Base-by-base conservation (phyloP, 1,140 invertebrate species). In the Cydia strobilella region DNA sequence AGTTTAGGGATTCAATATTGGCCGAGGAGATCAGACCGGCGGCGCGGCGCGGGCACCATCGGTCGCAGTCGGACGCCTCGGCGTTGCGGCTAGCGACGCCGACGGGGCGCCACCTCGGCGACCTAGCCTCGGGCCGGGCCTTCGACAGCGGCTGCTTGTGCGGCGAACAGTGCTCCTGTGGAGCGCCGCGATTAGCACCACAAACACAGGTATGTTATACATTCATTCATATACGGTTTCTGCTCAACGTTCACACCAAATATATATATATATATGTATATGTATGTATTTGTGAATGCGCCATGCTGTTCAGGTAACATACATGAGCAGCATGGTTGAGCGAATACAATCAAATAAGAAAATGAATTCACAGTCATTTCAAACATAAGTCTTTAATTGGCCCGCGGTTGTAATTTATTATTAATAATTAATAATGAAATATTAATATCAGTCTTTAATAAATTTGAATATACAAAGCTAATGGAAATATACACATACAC, bases 71-170 rank as follows among this genome's bases (percentile, higher is more conserved):
- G 54, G 98, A 99, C 93, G 98, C 98, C 45, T 98, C 97, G 2
- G 94, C 94, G 3, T 81, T 95, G 73, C 88, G 94, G 48, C 87
- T 94, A 69, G 88, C 92, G n/a, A 90, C 93, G 72, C 89, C 93
- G n/a, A 87, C 94, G 18, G 91, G 92, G 81, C 92, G 96, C 78
- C 96, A 96, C 86, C 93, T 98, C 15, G 98, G 98, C 51, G 98
- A 99, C 94, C 90, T 99, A 74, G 96, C 96, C 74, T 98, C 98
- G 59, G 99, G 98, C 45, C 95, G 97, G 82, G 98, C 98, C 27
- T 99, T 99, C 93, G 98, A 99, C 91, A 99, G 97, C 91, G 98
- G 98, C 74, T 99, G 99, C 94, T 95, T 95, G 78, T 99, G 98
- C 65, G 88, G 89, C 7, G 90, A 91, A 63, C 89, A 91, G 77